Evolutionary conservation across 2,888 invertebrate species (phyloP), one percentile per base, ranked within the genome.

Genomic region (Phasia obesa): DNA sequence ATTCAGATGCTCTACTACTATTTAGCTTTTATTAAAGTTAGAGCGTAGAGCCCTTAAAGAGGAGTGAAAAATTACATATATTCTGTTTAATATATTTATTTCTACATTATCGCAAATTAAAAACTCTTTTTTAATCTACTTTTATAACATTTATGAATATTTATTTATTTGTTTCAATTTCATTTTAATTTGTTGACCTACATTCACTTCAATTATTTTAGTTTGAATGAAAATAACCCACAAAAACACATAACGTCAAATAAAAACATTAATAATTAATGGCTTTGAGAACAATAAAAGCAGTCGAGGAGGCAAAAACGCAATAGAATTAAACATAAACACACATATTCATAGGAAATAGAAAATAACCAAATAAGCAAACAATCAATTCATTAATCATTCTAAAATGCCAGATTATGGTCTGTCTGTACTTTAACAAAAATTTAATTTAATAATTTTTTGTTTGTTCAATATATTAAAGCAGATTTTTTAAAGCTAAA

Each of bases 311-410:
- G n/a, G 9, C n/a, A 25, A 35, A 38, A 25, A 51, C 38, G 47
- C 44, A 23, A 62, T 47, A 27, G 27, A 55, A 74, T 55, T 49
- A 62, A 51, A 42, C n/a, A 35, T 0, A 49, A 38, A 59, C 51
- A 27, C 13, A 62, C 25, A 60, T 21, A 65, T 13, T 6, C 25
- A 25, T 23, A 23, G 23, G 0, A 11, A 31, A 31, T 7, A 7
- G n/a, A 38, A 17, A 60, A 73, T n/a, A n/a, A n/a, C n/a, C 4
- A 51, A 60, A 62, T 51, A 19, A 44, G 27, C 38, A 77, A 62
- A 60, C 42, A 77, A 62, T 47, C 47, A 55, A 62, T 77, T 77
- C 62, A 75, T 77, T 70, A 77, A 77, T 77, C 70, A 77, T 70
- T 70, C 47, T 55, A 47, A 47, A 70, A 62, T 23, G 60, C 42